phyloP scores from a whole-genome alignment of 2,888 invertebrate species.

The Agonopterix alstromeriana region DNA sequence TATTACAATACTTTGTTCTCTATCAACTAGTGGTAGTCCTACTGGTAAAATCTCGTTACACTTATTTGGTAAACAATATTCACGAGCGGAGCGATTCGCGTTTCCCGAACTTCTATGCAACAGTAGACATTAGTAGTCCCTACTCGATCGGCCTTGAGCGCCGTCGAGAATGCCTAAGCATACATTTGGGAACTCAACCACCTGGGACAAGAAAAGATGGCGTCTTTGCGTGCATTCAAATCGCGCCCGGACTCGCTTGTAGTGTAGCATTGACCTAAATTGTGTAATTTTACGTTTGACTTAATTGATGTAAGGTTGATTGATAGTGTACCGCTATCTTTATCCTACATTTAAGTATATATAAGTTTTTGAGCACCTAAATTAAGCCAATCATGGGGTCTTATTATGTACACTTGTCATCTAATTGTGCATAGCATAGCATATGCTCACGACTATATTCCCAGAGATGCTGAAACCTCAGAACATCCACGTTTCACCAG shows the following conservation, averaged over 20 bases:
- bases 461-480: too few relatives aligned
- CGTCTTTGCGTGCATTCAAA: slow-evolving; percentile 24
- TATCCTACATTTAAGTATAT: too few relatives aligned
- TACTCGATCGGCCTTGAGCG: slow-evolving; percentile 45
- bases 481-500: too few relatives aligned
- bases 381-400: too few relatives aligned
- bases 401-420: too few relatives aligned
- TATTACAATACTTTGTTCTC: too few relatives aligned
- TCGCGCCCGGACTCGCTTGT: slow-evolving; percentile 25
- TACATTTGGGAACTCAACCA: slow-evolving; percentile 39
- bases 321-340: not conserved
- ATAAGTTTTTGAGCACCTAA: too few relatives aligned
- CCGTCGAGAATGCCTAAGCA: slow-evolving; percentile 57
- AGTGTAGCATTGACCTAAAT: slow-evolving; percentile 59
- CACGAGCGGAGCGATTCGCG: slow-evolving; percentile 4
- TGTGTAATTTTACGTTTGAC: slow-evolving; percentile 44
- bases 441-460: too few relatives aligned
- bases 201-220: slow-evolving; percentile 15
- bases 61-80: not conserved
- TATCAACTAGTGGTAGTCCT: too few relatives aligned
- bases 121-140: slow-evolving; percentile 46
- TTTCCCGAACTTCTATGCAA: slow-evolving; percentile 2
- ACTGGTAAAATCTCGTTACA: too few relatives aligned
- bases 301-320: slow-evolving; percentile 6
- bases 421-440: too few relatives aligned